A percentile compares a stretch with the other conserved stretches of the same genome.
Conservation (phyloP, 2,113 vertebrate species). For the Phyllopteryx taeniolatus region DNA sequence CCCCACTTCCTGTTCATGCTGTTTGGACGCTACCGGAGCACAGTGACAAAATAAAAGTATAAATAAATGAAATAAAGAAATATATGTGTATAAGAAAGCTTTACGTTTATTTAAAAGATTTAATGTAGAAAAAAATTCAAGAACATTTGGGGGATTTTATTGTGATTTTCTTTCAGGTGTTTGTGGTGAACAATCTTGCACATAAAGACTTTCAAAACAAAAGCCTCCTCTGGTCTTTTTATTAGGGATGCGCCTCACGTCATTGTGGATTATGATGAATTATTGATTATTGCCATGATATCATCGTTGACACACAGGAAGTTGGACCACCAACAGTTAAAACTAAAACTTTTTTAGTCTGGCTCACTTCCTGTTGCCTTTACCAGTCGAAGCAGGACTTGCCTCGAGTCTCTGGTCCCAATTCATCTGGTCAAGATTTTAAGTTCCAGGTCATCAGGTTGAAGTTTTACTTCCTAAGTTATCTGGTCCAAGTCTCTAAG, state of each 20-base stretch:
- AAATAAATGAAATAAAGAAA: constrained; percentile 51
- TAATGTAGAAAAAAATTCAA: constrained; percentile 60
- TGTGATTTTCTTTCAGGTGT: constrained; percentile 64
- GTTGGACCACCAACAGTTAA: too few relatives aligned
- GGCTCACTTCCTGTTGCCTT: too few relatives aligned
- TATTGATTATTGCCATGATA: background rate
- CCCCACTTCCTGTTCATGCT: background rate
- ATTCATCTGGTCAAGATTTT: too few relatives aligned
- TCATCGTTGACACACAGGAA: too few relatives aligned
- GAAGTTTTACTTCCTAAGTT: too few relatives aligned
- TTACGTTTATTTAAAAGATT: constrained; percentile 77
- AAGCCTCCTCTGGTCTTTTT: background rate
- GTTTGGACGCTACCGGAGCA: background rate
- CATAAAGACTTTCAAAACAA: constrained; percentile 75
- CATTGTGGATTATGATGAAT: background rate
- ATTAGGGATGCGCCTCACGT: background rate
- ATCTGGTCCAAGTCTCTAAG: too few relatives aligned
- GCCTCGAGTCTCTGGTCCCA: too few relatives aligned
- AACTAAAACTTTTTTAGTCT: too few relatives aligned
- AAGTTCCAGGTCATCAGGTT: too few relatives aligned
- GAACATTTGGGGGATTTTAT: constrained; percentile 45
- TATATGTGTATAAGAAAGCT: constrained; percentile 78
- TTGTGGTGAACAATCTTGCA: constrained; percentile 78
- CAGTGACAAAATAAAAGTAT: constrained; percentile 42
- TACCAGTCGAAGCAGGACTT: too few relatives aligned